Evolutionary conservation across 2,888 invertebrate species (phyloP), one percentile per base, ranked within the genome.

Genomic region (Spatulosminthurus flaviceps): DNA sequence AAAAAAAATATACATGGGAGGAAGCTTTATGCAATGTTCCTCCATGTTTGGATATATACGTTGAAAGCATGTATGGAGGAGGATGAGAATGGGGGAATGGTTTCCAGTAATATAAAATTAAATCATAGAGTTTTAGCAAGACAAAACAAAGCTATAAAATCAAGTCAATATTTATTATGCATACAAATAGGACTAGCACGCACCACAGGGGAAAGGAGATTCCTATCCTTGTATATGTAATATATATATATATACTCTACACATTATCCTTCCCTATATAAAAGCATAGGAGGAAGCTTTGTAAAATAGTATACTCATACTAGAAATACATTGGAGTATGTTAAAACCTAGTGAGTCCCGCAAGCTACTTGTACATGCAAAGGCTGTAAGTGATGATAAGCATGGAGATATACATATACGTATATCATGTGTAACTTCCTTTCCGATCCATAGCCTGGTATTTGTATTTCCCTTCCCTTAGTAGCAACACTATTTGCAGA

Each of bases 111-210:
- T 51, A 43, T 7, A 72, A 72, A 51, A 72, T 72, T 43, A 72
- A 51, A 72, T 28, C 22, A 26, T 72, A 51, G 43, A 51, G 72
- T 72, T 72, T 51, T 24, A 72, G 51, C 22, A 51, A 19, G 71
- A 72, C 51, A 72, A 72, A 72, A 72, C 71, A 72, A 72, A 72
- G 43, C 71, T 51, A 72, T 72, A 72, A 72, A 72, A 72, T 72
- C 51, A 72, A 51, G 51, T 70, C 70, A 70, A 41, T 72, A 72
- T 72, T 72, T 72, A 72, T 72, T 72, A 72, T 72, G 72, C 51
- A 72, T 51, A 22, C 29, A 21, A n/a, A 51, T 51, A 51, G 34
- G 34, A 34, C 2, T 51, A 51, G 19, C 16, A 51, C 51, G 51
- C 51, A 51, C 51, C 51, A n/a, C 51, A 51, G 69, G 21, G 69